A percentile compares a stretch with the other conserved stretches of the same genome.
These are phyloP conservation scores for Nilaparvata lugens DNA, from an alignment of 1,140 invertebrate genomes.

Conservation along the genomic window DNA sequence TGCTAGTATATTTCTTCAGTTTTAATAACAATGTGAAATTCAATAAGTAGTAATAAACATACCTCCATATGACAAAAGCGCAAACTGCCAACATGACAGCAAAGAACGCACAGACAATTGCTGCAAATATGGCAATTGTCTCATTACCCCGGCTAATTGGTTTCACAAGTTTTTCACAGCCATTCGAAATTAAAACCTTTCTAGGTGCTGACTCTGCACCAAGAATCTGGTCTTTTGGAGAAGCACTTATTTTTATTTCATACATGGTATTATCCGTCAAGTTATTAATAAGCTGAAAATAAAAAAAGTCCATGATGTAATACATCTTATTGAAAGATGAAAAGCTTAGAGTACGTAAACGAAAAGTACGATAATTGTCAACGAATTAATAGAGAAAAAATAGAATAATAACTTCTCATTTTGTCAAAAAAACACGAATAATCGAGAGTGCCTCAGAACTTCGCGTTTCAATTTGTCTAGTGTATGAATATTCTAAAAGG, in stretches of 20 bases:
- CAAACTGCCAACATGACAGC: slow-evolving; percentile 58
- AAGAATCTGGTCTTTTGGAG: slow-evolving; percentile 56
- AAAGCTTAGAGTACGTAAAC: too few relatives aligned
- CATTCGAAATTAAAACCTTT: slow-evolving; percentile 38
- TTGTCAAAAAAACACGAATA: too few relatives aligned
- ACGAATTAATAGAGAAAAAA: too few relatives aligned
- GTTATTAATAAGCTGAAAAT: slow-evolving; percentile 37
- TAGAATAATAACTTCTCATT: too few relatives aligned
- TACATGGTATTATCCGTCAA: slow-evolving; percentile 64
- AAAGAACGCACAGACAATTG: slow-evolving; percentile 61
- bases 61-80: slow-evolving; percentile 70
- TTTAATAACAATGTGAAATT: too few relatives aligned
- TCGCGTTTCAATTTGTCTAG: too few relatives aligned
- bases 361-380: too few relatives aligned
- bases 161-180: neutral
- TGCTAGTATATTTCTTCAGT: too few relatives aligned
- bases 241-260: slow-evolving; percentile 61
- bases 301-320: neutral
- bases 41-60: slow-evolving; percentile 31
- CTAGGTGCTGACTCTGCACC: slow-evolving; percentile 53
- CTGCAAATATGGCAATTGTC: slow-evolving; percentile 36
- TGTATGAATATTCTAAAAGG: too few relatives aligned
- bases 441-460: too few relatives aligned
- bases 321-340: too few relatives aligned
- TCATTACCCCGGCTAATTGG: slow-evolving; percentile 35